Base-by-base conservation (phyloP, 1,140 invertebrate species). In the Halesus radiatus region DNA sequence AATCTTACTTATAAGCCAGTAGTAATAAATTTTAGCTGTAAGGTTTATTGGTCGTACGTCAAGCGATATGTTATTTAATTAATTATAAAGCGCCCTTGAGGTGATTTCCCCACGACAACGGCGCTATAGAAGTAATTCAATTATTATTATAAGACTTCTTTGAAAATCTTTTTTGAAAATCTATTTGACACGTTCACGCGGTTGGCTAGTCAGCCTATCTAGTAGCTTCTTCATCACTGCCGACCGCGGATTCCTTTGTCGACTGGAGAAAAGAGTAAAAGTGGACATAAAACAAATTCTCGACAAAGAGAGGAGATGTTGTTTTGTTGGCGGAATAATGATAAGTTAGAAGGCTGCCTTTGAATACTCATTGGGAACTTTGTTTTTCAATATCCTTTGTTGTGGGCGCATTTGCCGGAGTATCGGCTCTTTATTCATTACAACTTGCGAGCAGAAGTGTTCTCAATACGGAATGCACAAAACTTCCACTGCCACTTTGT, bases 241-340 rank as follows among this genome's bases (percentile, higher is more conserved):
- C 8, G 66, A 70, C 50, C 22, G 18, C 22, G 6, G 15, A 22
- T 32, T 37, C 23, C 56, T 32, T 20, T 60, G 56, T 45, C 20
- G 37, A 64, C 13, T 3, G 52, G 60, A 23, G 64, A 76, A 77
- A 76, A 64, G 52, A 53, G 70, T 15, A 77, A 32, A 66, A 77
- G 75, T 77, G 60, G 56, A 77, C 32, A 18, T 26, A 66, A 50
- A 50, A 76, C 53, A 66, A 77, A 77, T 52, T 52, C 20, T 37
- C 75, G 58, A 77, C 75, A 77, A 77, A 77, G 75, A 52, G 60
- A 45, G 3, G 52, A 37, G 58, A 60, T 60, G 75, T 77, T 60
- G 75, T 77, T 77, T 77, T 77, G 75, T 77, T 77, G 45, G 32
- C 60, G 54, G 75, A 77, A 77, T 77, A 77, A 77, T 66, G 75